Evolutionary conservation across 2,113 vertebrate species (phyloP).

Genomic region (Orcinus orca): DNA sequence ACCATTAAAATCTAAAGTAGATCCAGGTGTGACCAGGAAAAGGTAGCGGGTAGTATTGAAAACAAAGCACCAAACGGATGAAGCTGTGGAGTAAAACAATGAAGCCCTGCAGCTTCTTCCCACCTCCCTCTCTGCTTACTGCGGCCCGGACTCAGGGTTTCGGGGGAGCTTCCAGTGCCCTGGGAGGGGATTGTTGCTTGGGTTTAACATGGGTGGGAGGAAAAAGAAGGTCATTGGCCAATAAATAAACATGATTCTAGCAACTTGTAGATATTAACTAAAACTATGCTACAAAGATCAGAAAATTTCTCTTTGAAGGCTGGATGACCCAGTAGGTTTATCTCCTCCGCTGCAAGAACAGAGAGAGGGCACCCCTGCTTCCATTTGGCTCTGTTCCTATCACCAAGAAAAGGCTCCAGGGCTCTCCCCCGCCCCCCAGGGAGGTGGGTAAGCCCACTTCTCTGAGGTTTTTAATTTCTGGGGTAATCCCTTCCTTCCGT

Average conservation of each 20-base stretch:
- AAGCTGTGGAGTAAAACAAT: not conserved
- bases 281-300: not conserved
- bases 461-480: conserved; percentile 46
- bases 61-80: not conserved
- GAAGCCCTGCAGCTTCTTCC: not conserved
- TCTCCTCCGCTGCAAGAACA: not conserved
- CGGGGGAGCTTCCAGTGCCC: not conserved
- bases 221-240: not conserved
- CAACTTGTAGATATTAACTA: not conserved
- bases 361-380: not conserved
- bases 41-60: not conserved
- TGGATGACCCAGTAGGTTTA: not conserved
- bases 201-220: not conserved
- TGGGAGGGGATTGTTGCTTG: not conserved
- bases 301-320: not conserved
- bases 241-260: not conserved
- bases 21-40: not conserved
- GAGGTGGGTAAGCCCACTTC: conserved; percentile 1
- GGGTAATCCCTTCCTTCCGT: conserved; percentile 65
- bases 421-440: not conserved
- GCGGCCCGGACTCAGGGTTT: not conserved
- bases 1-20: not conserved
- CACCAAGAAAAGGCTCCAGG: not conserved
- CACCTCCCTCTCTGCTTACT: not conserved
- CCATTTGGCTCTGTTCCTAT: not conserved